Conservation (phyloP, 2,797 vertebrate genomes). For the Pterois miles region DNA sequence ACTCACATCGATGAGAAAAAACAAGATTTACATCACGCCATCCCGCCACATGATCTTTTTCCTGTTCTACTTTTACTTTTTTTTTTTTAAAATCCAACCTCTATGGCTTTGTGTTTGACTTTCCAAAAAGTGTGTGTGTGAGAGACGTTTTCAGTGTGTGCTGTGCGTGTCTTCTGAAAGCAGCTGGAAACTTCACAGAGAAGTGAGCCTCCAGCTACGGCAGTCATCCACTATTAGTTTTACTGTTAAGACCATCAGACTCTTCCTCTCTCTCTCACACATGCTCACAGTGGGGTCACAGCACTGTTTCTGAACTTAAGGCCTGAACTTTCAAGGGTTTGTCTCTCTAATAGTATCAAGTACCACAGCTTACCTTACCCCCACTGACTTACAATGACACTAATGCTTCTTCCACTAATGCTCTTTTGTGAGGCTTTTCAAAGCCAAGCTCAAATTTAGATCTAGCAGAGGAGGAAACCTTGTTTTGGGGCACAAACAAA, state of each 20-base stretch:
- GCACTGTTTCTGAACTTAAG: slow-evolving; percentile 28
- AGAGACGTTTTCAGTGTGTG: neutral
- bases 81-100: slow-evolving; percentile 9
- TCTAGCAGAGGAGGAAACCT: neutral
- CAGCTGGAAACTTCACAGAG: slow-evolving; percentile 77
- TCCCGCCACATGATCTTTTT: slow-evolving; percentile 37
- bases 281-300: slow-evolving; percentile 13
- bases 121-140: slow-evolving; percentile 16
- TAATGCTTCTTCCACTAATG: neutral
- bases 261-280: slow-evolving; percentile 10
- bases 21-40: slow-evolving; percentile 53
- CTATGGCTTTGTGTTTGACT: slow-evolving; percentile 18
- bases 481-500: neutral
- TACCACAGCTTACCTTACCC: slow-evolving; percentile 11
- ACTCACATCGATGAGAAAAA: slow-evolving; percentile 40
- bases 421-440: slow-evolving; percentile 17
- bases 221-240: slow-evolving; percentile 82
- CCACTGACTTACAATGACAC: slow-evolving; percentile 18
- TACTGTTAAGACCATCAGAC: slow-evolving; percentile 85
- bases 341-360: slow-evolving; percentile 21
- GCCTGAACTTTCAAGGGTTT: slow-evolving; percentile 26
- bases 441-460: neutral
- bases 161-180: slow-evolving; percentile 63
- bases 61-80: slow-evolving; percentile 28
- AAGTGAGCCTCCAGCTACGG: slow-evolving; percentile 60